These are phyloP conservation scores for Atrichornis clamosus DNA, from an alignment of 2,113 vertebrate genomes.

Conservation along the genomic window DNA sequence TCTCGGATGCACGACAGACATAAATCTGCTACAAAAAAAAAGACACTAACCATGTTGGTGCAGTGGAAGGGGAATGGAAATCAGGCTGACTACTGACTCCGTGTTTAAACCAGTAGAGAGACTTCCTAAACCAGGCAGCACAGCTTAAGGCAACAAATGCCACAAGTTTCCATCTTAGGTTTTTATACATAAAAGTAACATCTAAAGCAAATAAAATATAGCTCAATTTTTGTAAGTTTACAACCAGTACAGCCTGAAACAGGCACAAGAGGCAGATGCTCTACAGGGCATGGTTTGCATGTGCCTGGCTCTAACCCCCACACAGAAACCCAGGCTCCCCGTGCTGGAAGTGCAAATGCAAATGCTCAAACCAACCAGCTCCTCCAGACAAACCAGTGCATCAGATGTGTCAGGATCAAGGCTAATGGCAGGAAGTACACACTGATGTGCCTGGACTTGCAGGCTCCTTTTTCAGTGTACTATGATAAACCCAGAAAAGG, in stretches of 20 bases:
- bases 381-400: conserved; percentile 40
- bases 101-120: neutral
- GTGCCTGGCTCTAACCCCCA: neutral
- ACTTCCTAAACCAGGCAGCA: neutral
- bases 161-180: neutral
- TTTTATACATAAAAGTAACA: neutral
- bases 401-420: neutral
- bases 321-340: neutral
- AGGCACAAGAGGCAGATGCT: neutral
- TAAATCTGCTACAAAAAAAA: neutral
- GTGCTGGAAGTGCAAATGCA: conserved; percentile 26
- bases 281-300: neutral
- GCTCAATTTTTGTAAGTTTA: neutral
- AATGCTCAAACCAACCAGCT: conserved; percentile 31
- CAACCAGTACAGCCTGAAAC: neutral
- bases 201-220: neutral
- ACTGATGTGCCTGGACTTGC: conserved; percentile 36
- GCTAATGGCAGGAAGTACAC: neutral
- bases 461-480: neutral
- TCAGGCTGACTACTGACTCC: neutral
- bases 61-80: neutral
- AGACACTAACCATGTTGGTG: neutral
- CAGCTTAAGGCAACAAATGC: neutral
- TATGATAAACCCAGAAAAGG: neutral
- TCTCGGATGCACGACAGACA: neutral